Evolutionary conservation across 2,888 invertebrate species (phyloP).

Genomic region (Drosophila pegasa): DNA sequence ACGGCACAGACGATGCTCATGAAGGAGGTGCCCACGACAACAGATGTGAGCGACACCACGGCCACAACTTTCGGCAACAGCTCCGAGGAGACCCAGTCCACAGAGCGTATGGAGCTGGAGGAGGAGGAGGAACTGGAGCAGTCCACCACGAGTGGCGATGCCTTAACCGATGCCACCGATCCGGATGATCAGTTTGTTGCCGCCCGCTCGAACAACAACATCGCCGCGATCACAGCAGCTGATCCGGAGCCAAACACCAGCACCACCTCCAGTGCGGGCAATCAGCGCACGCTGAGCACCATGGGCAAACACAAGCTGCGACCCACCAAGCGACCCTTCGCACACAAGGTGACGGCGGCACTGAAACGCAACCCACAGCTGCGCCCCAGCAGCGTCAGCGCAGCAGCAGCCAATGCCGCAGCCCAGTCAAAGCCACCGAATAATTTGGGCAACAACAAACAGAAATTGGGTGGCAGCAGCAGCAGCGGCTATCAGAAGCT

Average conservation of each 20-base stretch:
- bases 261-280: constrained; percentile 64
- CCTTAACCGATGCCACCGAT: constrained; percentile 79
- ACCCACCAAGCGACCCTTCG: constrained; percentile 75
- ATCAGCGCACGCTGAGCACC: constrained; percentile 82
- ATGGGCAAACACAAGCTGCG: constrained; percentile 78
- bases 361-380: constrained; percentile 68
- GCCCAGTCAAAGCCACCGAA: constrained; percentile 71
- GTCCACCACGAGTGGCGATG: constrained; percentile 68
- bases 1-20: constrained; percentile 71
- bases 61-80: constrained; percentile 25
- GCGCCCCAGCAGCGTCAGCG: constrained; percentile 65
- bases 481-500: constrained; percentile 50
- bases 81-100: constrained; percentile 18
- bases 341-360: constrained; percentile 58
- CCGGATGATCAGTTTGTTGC: constrained; percentile 83
- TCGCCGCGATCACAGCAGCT: constrained; percentile 81
- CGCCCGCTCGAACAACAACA: constrained; percentile 82
- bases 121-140: constrained; percentile 34
- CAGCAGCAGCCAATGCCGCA: constrained; percentile 65
- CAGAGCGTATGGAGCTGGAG: constrained; percentile 33
- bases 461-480: constrained; percentile 42
- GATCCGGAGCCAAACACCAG: constrained; percentile 62
- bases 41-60: constrained; percentile 57
- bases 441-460: constrained; percentile 50
- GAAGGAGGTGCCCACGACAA: constrained; percentile 75